A percentile compares a stretch with the other conserved stretches of the same genome.
Evolutionary conservation across 2,888 invertebrate species (phyloP).

Genomic region (Drosophila anceps): DNA sequence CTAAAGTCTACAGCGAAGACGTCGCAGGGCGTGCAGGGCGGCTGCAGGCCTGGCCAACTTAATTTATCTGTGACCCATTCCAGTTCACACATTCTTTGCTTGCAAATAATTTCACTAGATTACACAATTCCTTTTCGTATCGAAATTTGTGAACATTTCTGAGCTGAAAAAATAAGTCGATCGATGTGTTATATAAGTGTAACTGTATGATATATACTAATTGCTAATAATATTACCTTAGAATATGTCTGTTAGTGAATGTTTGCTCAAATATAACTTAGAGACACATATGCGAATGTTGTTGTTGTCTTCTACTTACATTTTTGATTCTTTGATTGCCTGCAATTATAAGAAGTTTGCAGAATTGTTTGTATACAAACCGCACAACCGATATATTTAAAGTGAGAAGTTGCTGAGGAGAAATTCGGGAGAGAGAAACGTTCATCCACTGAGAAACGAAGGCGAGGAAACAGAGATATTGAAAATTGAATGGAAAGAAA

Average conservation of each 20-base stretch:
- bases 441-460: background rate
- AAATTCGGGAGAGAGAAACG: background rate
- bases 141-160: slow-evolving; percentile 35
- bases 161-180: background rate
- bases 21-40: background rate
- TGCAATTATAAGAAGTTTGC: background rate
- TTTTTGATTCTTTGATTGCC: background rate
- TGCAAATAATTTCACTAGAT: slow-evolving; percentile 41
- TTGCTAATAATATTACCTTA: background rate
- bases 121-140: slow-evolving; percentile 42
- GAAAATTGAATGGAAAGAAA: too few species aligned
- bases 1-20: slow-evolving; percentile 12
- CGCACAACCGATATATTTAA: background rate
- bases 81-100: slow-evolving; percentile 47
- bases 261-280: background rate
- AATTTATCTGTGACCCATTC: slow-evolving; percentile 64
- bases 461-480: too few species aligned
- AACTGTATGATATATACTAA: background rate
- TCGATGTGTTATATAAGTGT: background rate
- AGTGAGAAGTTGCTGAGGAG: background rate
- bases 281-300: too few species aligned
- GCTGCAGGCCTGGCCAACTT: slow-evolving; percentile 19
- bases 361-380: background rate
- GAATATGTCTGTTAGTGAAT: background rate
- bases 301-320: background rate